A percentile compares a stretch with the other conserved stretches of the same genome.
These are phyloP conservation scores for Tychaedon coryphoeus DNA, from an alignment of 2,113 vertebrate species.

Conservation along the genomic window DNA sequence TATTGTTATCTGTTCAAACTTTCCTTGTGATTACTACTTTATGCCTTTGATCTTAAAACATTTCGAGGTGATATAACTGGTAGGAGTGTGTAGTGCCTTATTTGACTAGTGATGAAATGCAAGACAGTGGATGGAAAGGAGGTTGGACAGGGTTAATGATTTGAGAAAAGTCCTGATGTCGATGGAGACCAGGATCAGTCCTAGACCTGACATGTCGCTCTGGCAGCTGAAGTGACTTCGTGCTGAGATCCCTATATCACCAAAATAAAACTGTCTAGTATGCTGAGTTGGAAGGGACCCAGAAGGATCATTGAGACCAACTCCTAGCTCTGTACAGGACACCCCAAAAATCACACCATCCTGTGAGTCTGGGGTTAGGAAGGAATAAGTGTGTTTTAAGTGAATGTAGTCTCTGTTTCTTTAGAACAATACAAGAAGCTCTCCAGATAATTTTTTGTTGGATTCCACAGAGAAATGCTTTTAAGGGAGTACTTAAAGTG, in stretches of 20 bases:
- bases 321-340: neutral
- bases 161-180: neutral
- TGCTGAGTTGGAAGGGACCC: neutral
- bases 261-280: neutral
- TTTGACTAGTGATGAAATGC: neutral
- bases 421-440: neutral
- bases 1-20: neutral
- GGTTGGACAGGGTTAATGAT: neutral
- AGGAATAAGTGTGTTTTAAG: neutral
- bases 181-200: neutral
- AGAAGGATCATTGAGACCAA: neutral
- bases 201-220: neutral
- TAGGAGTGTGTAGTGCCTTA: neutral
- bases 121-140: neutral
- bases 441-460: neutral
- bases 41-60: neutral
- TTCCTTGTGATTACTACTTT: neutral
- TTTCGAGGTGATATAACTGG: neutral
- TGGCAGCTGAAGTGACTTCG: neutral
- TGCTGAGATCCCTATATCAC: neutral
- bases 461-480: neutral
- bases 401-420: neutral
- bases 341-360: neutral
- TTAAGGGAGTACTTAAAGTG: neutral
- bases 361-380: neutral